Evolutionary conservation across 2,888 invertebrate genomes (phyloP).

Genomic region (Zygogramma bicolorata): DNA sequence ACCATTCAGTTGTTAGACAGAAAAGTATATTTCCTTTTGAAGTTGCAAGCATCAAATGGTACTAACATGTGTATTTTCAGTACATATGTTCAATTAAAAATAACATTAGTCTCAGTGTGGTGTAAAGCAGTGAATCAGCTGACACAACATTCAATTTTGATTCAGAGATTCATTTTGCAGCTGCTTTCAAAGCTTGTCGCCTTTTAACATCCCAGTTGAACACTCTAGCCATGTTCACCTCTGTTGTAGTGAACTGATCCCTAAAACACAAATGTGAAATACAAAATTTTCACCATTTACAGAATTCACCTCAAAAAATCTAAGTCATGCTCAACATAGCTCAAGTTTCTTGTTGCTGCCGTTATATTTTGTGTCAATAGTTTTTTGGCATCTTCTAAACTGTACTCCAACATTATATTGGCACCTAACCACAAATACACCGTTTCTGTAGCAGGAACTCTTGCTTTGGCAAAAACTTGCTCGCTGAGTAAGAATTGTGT

Average conservation of each 20-base stretch:
- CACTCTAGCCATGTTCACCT: constrained; percentile 98
- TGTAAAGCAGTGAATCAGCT: neutral
- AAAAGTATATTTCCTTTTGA: too few species aligned
- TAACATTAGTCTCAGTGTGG: too few species aligned
- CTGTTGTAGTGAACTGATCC: constrained; percentile 97
- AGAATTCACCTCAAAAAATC: constrained; percentile 84
- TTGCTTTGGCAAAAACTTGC: constrained; percentile 84
- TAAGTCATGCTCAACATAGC: constrained; percentile 90
- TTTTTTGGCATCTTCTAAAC: constrained; percentile 88
- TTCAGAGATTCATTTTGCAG: constrained; percentile 48
- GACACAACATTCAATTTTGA: neutral
- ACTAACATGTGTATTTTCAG: too few species aligned
- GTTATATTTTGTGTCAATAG: constrained; percentile 86
- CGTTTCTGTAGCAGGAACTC: constrained; percentile 88
- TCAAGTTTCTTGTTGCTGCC: constrained; percentile 85
- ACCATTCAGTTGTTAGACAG: too few species aligned
- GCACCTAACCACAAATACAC: constrained; percentile 89
- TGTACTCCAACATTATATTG: constrained; percentile 98
- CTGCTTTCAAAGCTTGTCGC: constrained; percentile 66
- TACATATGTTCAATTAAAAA: too few species aligned
- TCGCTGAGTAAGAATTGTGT: constrained; percentile 94
- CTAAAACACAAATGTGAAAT: constrained; percentile 73
- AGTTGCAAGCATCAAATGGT: too few species aligned
- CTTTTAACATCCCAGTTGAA: constrained; percentile 98
- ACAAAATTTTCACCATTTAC: neutral